Conservation (phyloP, 1,140 invertebrate species). For the Drosophila trapezifrons region DNA sequence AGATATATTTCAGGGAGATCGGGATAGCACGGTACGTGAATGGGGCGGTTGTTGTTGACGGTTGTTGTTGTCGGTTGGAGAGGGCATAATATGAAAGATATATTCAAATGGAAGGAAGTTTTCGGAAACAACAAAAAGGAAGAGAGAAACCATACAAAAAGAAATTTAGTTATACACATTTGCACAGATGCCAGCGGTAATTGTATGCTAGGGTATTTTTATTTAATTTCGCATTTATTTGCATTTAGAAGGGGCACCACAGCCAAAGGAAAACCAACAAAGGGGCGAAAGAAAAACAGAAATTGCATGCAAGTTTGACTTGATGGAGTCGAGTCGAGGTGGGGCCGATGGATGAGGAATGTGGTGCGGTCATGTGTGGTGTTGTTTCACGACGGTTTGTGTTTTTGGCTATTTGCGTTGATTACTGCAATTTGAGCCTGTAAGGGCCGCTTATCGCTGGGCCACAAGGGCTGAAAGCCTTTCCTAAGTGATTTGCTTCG, state of each 20-base stretch:
- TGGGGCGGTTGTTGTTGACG: conserved; percentile 49
- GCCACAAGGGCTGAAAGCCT: neutral
- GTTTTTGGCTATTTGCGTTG: conserved; percentile 46
- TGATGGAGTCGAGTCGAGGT: conserved; percentile 14
- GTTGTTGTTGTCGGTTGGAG: conserved; percentile 39
- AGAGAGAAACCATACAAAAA: conserved; percentile 59
- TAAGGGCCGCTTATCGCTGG: conserved; percentile 17
- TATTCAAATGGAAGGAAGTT: conserved; percentile 53
- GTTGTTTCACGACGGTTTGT: conserved; percentile 11
- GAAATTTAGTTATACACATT: conserved; percentile 55
- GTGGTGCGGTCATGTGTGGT: conserved; percentile 25
- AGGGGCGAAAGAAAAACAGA: conserved; percentile 45
- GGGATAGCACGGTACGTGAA: conserved; percentile 59
- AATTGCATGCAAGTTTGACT: conserved; percentile 61
- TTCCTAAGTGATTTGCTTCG: conserved; percentile 17
- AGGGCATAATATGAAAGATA: conserved; percentile 70
- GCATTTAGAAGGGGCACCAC: conserved; percentile 56
- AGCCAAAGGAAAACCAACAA: conserved; percentile 37
- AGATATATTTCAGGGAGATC: conserved; percentile 33
- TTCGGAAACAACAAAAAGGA: conserved; percentile 26
- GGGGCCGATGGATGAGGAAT: conserved; percentile 14
- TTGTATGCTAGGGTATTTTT: conserved; percentile 71
- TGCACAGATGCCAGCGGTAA: conserved; percentile 46
- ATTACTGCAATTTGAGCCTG: conserved; percentile 37
- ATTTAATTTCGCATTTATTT: conserved; percentile 81